Base-by-base conservation (phyloP, 2,797 vertebrate genomes). In the Masticophis lateralis region DNA sequence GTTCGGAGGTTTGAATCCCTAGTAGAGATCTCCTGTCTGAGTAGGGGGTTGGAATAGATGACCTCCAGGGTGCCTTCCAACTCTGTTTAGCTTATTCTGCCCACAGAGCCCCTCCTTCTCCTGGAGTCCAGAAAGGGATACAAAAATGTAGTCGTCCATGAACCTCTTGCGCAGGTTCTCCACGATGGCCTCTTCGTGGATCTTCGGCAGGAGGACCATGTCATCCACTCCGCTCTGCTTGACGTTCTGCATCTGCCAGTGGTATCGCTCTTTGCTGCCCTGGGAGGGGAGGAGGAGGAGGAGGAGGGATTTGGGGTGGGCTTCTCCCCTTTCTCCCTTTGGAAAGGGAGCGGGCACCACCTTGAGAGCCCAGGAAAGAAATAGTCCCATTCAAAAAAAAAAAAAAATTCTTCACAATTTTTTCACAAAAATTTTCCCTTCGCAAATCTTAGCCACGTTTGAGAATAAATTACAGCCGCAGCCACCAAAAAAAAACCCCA, bases 101-200 rank as follows among this genome's bases (percentile, higher is more conserved):
- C 11, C 20, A 0, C 59, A 37, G 4, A 16, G 66, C 13, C 43
- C 1, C 12, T 4, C 28, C 63, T 66, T 1, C 63, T 66, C 28
- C 25, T 2, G 12, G n/a, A 12, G 5, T 1, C 0, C 4, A 4
- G 13, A 9, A 56, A 90, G 87, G 94, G 95, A 96, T 96, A 96
- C 96, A 1, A 96, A 96, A 60, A 96, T 96, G 74, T 92, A 96
- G 96, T 98, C 98, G 25, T 98, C 98, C 98, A 98, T 98, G 97
- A 98, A 98, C 96, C 98, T 97, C 91, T 98, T 98, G 96, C 98
- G 98, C 92, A 98, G 98, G 97, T 98, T 98, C 5, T 98, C 98
- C 0, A 98, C 98, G 93, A 98, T 98, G 97, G 98, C 98, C 0
- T 98, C 98, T 94, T 98, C 98, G 1, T 2, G 98, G 97, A 98